Conservation (phyloP, 1,140 invertebrate species). For the Drosophila virilis region DNA sequence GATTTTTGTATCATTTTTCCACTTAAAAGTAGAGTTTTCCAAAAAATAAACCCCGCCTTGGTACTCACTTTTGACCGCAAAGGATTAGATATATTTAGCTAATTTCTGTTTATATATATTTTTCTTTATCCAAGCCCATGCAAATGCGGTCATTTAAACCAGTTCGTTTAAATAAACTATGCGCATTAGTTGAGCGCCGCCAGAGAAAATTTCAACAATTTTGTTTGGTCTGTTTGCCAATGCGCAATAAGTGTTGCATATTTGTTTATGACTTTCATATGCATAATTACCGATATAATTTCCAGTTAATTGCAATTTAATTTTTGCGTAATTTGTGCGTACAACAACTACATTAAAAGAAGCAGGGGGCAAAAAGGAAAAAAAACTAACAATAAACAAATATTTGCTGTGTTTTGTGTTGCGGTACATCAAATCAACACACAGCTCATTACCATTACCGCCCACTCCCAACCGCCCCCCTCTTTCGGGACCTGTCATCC, state of each 20-base stretch:
- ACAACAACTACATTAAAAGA: conserved; percentile 8
- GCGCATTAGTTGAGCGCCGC: conserved; percentile 1
- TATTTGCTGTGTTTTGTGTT: conserved; percentile 29
- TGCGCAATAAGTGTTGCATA: conserved; percentile 59
- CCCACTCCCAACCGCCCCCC: not conserved
- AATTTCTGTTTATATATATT: too few relatives aligned
- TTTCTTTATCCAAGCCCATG: not conserved
- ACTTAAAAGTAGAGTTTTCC: too few relatives aligned
- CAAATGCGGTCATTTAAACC: conserved; percentile 3
- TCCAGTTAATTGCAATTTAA: conserved; percentile 78
- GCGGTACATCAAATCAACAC: conserved; percentile 45
- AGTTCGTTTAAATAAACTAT: conserved; percentile 3
- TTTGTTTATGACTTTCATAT: conserved; percentile 75
- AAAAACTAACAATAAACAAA: conserved; percentile 35
- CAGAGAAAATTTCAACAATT: not conserved
- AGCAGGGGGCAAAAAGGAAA: not conserved
- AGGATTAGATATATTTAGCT: too few relatives aligned
- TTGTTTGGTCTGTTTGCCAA: conserved; percentile 55
- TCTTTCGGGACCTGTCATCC: not conserved
- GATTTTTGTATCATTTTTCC: too few relatives aligned
- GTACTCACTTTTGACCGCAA: too few relatives aligned
- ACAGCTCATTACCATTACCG: conserved; percentile 48
- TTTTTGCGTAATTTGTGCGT: conserved; percentile 63
- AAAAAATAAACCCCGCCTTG: too few relatives aligned
- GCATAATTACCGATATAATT: conserved; percentile 78